Evolutionary conservation across 2,113 vertebrate species (phyloP), one percentile per base, ranked within the genome.

Genomic region (Corydoras sp.): DNA sequence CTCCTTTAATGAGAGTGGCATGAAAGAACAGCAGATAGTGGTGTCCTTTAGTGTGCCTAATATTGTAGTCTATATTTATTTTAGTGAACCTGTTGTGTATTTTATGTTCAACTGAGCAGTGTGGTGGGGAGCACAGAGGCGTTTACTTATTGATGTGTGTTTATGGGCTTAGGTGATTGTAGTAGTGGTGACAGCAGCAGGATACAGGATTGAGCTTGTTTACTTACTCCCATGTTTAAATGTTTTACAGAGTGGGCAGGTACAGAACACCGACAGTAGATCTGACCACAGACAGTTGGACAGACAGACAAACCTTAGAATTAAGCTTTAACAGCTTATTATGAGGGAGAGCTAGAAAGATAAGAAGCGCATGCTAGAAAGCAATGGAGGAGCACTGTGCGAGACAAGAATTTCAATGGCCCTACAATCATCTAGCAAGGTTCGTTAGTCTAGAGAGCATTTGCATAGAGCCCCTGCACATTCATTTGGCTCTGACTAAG

Each of bases 401-500:
- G 88, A 86, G 86, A 89, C 85, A 81, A 86, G 88, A 89, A 90
- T 90, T 89, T 89, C 85, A 90, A 90, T 89, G 87, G 85, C 86
- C 82, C 86, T 88, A 85, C 88, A 90, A 89, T 89, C 88, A 88
- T 84, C 83, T 85, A 89, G 86, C 84, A 84, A 85, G 85, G 83
- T 88, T 90, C 86, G 86, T 91, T 90, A 90, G 88, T 84, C 81
- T 81, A 79, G 83, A 82, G 85, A 86, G 85, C 83, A 91, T 91
- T 90, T 90, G 89, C 89, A 91, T 91, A 91, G 86, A 73, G 85
- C 85, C 83, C 84, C 81, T 79, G 82, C 82, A 79, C 87, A 89
- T 90, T 90, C 85, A 89, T 89, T 87, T 87, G 86, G 75, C 88
- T 87, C 84, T 83, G 82, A 80, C 78, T 86, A 84, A 89, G 87